Percentiles rank a stretch among this genome's conserved stretches.
phyloP scores from a whole-genome alignment of 1,140 invertebrate species.

The Drosophila sulfurigaster region DNA sequence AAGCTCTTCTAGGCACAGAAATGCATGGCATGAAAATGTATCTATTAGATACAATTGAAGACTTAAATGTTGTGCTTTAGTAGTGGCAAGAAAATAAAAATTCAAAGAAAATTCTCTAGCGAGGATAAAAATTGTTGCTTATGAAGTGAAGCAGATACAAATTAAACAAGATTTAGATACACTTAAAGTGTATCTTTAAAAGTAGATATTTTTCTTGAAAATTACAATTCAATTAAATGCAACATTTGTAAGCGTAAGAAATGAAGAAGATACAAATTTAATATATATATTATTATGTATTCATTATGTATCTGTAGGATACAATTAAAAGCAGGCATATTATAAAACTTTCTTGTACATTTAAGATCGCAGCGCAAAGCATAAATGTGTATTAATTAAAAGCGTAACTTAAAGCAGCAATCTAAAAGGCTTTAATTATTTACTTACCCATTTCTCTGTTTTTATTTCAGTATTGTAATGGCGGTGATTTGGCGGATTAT shows the following conservation, averaged over 20 bases:
- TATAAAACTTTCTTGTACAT: background rate
- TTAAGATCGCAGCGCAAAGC: background rate
- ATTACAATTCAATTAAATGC: too few relatives aligned
- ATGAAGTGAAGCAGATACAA: too few relatives aligned
- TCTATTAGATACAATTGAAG: background rate
- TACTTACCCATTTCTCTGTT: conserved; percentile 1
- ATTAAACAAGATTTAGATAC: too few relatives aligned
- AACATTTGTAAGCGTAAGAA: too few relatives aligned
- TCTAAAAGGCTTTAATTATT: background rate
- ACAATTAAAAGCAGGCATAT: too few relatives aligned
- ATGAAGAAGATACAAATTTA: too few relatives aligned
- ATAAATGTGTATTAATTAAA: background rate
- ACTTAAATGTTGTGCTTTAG: background rate
- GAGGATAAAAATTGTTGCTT: too few relatives aligned
- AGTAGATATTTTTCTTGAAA: too few relatives aligned
- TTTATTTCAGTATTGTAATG: conserved; percentile 96
- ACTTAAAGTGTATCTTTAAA: too few relatives aligned
- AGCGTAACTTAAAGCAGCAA: background rate
- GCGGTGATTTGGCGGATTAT: conserved; percentile 99
- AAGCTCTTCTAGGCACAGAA: background rate
- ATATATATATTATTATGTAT: too few relatives aligned
- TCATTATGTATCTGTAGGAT: too few relatives aligned
- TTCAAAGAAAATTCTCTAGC: too few relatives aligned
- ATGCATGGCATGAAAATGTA: background rate
- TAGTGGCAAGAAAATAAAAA: background rate